Percentiles rank a stretch among this genome's conserved stretches.
Evolutionary conservation across 2,888 invertebrate species (phyloP).

Genomic region (Napeogenes inachia): DNA sequence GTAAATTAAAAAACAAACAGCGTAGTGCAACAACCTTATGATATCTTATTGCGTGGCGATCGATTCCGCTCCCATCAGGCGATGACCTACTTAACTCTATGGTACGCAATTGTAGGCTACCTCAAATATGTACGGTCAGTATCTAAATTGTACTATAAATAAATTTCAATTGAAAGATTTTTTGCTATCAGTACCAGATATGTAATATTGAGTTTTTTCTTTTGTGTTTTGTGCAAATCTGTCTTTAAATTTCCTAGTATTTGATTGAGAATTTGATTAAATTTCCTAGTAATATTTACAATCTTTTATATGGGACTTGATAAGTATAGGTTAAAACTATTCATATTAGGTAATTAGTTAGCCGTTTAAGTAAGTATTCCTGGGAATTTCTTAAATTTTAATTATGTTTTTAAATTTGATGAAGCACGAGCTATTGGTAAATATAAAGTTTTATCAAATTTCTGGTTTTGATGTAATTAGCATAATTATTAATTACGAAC

Average conservation of each 20-base stretch:
- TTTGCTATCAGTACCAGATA: too few species aligned
- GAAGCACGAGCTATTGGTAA: constrained; percentile 15
- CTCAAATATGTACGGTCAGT: neutral
- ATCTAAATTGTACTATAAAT: neutral
- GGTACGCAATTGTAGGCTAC: constrained; percentile 23
- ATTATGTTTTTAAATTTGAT: constrained; percentile 21
- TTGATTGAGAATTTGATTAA: too few species aligned
- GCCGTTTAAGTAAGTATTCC: constrained; percentile 12
- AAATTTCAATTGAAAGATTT: too few species aligned
- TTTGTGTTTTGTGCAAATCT: too few species aligned
- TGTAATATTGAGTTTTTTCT: too few species aligned
- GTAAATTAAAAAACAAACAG: constrained; percentile 26
- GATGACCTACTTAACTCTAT: constrained; percentile 28
- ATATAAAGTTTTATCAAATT: constrained; percentile 14
- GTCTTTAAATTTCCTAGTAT: too few species aligned
- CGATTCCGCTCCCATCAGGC: constrained; percentile 27
- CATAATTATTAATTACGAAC: constrained; percentile 10
- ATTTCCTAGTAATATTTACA: too few species aligned
- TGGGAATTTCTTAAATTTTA: constrained; percentile 15
- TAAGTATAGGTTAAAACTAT: too few species aligned
- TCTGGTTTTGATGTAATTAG: constrained; percentile 9
- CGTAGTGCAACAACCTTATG: constrained; percentile 26
- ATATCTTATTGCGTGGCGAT: constrained; percentile 19
- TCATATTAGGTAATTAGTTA: too few species aligned
- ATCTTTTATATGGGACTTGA: too few species aligned